Evolutionary conservation across 2,797 vertebrate genomes (phyloP).

Genomic region (Eulemur mongoz): DNA sequence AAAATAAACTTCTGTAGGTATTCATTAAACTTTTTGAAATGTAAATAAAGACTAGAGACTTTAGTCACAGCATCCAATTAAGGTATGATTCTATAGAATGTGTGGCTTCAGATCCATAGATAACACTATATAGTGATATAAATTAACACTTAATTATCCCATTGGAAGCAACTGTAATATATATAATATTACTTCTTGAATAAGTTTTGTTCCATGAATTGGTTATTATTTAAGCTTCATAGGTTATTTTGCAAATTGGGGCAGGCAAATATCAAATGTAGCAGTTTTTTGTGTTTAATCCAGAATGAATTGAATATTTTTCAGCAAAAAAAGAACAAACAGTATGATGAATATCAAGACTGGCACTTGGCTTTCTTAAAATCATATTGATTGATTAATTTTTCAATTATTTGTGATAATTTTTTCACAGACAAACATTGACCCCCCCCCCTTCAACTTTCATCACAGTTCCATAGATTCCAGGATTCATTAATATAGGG

Average conservation of each 20-base stretch:
- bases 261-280: neutral
- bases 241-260: neutral
- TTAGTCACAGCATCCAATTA: neutral
- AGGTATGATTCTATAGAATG: neutral
- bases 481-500: neutral
- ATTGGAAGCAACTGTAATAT: neutral
- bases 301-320: neutral
- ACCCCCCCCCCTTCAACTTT: neutral
- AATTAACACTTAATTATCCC: neutral
- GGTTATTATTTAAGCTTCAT: neutral
- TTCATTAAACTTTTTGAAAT: slow-evolving; percentile 5
- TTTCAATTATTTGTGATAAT: neutral
- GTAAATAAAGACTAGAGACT: neutral
- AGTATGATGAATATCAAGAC: neutral
- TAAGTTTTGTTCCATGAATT: neutral
- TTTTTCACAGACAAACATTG: neutral
- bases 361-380: neutral
- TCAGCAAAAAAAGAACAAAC: neutral
- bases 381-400: neutral
- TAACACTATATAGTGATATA: neutral
- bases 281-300: neutral
- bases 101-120: neutral
- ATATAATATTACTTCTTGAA: neutral
- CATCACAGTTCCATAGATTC: neutral
- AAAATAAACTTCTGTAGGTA: neutral